Percentiles rank a stretch among this genome's conserved stretches.
phyloP scores from a whole-genome alignment of 2,888 invertebrate species.

The Chalcis sispes region DNA sequence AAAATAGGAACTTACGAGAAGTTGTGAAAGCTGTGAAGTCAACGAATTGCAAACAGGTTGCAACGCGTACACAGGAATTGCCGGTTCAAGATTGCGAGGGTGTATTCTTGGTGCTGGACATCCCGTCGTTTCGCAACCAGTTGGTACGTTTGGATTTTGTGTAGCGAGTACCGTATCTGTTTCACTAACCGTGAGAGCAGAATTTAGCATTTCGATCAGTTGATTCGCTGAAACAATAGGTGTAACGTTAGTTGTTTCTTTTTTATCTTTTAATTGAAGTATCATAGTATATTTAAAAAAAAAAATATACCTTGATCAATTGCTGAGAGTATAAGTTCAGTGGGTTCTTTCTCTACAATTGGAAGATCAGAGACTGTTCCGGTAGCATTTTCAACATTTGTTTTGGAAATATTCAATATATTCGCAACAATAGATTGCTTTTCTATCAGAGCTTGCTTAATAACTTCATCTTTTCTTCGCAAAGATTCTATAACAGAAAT shows the following conservation, averaged over 20 bases:
- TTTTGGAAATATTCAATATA: conserved; percentile 84
- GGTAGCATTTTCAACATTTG: conserved; percentile 74
- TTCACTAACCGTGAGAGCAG: conserved; percentile 79
- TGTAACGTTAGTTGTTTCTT: too few species aligned
- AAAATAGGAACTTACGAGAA: conserved; percentile 79
- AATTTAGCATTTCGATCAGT: conserved; percentile 79
- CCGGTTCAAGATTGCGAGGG: conserved; percentile 74
- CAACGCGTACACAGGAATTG: conserved; percentile 80
- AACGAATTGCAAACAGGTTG: conserved; percentile 82
- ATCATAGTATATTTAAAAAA: background rate
- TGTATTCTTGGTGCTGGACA: conserved; percentile 73
- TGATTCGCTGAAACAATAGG: conserved; percentile 78
- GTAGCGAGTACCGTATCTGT: conserved; percentile 78
- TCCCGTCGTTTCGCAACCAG: conserved; percentile 71
- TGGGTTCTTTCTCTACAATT: conserved; percentile 78
- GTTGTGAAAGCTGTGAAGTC: conserved; percentile 82
- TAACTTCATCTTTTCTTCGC: conserved; percentile 84
- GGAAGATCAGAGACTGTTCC: conserved; percentile 77
- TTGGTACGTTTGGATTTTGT: conserved; percentile 74
- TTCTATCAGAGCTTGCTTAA: conserved; percentile 83
- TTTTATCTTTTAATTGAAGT: background rate
- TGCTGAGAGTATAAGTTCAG: conserved; percentile 84
- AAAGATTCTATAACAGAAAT: conserved; percentile 80
- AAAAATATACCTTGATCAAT: conserved; percentile 80
- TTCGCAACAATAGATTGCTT: conserved; percentile 87